Base-by-base conservation (phyloP, 2,113 vertebrate genomes). In the Chionodraco myersi region DNA sequence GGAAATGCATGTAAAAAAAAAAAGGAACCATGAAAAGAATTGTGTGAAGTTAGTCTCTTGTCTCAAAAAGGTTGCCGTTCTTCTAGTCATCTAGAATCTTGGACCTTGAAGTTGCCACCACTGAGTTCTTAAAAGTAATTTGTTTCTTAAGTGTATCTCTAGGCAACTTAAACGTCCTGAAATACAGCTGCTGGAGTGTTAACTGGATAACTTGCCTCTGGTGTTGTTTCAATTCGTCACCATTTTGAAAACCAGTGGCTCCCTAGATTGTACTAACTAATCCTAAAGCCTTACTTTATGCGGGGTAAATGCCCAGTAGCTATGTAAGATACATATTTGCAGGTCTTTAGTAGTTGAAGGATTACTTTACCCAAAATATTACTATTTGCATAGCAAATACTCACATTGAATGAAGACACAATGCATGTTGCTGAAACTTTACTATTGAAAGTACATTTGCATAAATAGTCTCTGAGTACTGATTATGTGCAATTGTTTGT, bases 1-100 rank as follows among this genome's bases (percentile, higher is more conserved):
- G 8, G 34, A 75, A 80, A 54, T n/a, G 10, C 67, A 62, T 30
- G 12, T 59, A n/a, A 62, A 73, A 30, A 30, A 26, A 65, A n/a
- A 14, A 45, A 16, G 34, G 53, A 41, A 41, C 7, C 18, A 57
- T 10, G 8, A 16, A 73, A 56, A 56, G 44, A 76, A 10, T 66
- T 23, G n/a, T 69, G 62, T 34, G 45, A 54, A 54, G 16, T 56
- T 18, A 11, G 47, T 52, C 16, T 58, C 23, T 18, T 54, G 45
- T 48, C 57, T 68, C 34, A 30, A 49, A 41, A 59, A 63, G 36
- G 41, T 58, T 34, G 10, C 10, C 10, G 6, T 45, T 49, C 30
- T 26, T 60, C 16, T 14, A 23, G 70, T 16, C 49, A 26, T 57
- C 4, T 57, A 10, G 36, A 56, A 67, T 52, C 21, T 53, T 14